Evolutionary conservation across 2,797 vertebrate genomes (phyloP), one percentile per base, ranked within the genome.

Genomic region (Sebastolobus alascanus): DNA sequence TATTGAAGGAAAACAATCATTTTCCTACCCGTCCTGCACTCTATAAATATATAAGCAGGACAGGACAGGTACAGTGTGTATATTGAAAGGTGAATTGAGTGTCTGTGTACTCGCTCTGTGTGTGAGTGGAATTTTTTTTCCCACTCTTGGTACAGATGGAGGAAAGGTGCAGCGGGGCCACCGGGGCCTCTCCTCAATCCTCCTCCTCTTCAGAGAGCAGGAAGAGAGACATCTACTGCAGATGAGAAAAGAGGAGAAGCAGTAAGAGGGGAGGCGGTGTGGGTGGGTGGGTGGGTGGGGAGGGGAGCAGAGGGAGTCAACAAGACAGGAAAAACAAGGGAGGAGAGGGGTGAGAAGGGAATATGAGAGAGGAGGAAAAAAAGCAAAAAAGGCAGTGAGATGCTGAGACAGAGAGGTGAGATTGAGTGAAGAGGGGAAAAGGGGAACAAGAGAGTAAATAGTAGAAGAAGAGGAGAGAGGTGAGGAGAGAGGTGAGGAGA

Each of bases 361-460:
- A 46, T 60, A 55, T 50, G 55, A 64, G 70, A 58, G 67, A 50
- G 33, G 9, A 0, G 4, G 10, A 38, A 37, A 12, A 0, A 22
- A 22, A 6, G 13, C 8, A 16, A 25, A 76, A 66, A 33, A 60
- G 40, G 8, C 16, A 65, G 40, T 11, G 69, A 74, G 73, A 77
- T 56, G 76, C 64, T 10, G 54, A 77, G 67, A 85, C 11, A 56
- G 65, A 73, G 74, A 55, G 73, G 65, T 18, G 52, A 77, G 84
- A 86, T 75, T 78, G 82, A 89, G 82, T 82, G 87, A 78, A 70
- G 77, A 63, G 77, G 79, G 68, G 68, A 33, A 58, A 67, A 68
- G 59, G 35, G 60, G 78, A 84, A 65, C 33, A 58, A 43, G 58
- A 70, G 60, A 76, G 80, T 72, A 76, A 89, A 83, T 58, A 78